A percentile compares a stretch with the other conserved stretches of the same genome.
Conservation (phyloP, 2,113 vertebrate genomes). For the Chaetura pelagica region DNA sequence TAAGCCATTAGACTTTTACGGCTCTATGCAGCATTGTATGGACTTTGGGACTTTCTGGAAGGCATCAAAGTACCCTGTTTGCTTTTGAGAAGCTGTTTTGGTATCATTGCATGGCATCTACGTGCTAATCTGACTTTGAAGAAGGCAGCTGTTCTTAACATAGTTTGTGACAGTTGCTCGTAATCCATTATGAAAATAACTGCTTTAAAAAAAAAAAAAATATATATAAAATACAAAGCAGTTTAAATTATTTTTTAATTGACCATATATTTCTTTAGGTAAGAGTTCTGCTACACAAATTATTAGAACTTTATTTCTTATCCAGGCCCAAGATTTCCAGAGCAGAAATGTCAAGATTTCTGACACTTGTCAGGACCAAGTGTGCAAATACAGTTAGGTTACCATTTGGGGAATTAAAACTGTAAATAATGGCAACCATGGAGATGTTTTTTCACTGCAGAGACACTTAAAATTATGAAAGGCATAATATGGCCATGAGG, state of each 20-base stretch:
- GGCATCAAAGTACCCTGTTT: neutral
- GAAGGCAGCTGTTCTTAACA: neutral
- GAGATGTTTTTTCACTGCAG: slow-evolving; percentile 17
- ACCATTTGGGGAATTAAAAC: slow-evolving; percentile 13
- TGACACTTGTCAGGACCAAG: neutral
- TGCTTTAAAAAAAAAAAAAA: neutral
- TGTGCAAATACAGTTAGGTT: neutral
- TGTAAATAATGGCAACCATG: slow-evolving; percentile 11
- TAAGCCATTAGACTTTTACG: neutral
- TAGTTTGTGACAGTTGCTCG: neutral
- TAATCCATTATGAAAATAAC: neutral
- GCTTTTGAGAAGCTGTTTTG: neutral
- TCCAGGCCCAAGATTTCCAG: neutral
- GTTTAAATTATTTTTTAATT: neutral
- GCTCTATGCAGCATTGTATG: neutral
- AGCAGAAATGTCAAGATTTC: neutral
- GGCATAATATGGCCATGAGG: neutral
- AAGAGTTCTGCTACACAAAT: neutral
- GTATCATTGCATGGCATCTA: neutral
- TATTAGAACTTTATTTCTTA: neutral
- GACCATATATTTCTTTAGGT: neutral
- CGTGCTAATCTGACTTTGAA: neutral
- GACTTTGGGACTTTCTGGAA: neutral
- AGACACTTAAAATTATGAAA: slow-evolving; percentile 22
- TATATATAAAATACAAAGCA: neutral